Evolutionary conservation across 2,888 invertebrate genomes (phyloP), one percentile per base, ranked within the genome.

Genomic region (Pyrrhia umbra): DNA sequence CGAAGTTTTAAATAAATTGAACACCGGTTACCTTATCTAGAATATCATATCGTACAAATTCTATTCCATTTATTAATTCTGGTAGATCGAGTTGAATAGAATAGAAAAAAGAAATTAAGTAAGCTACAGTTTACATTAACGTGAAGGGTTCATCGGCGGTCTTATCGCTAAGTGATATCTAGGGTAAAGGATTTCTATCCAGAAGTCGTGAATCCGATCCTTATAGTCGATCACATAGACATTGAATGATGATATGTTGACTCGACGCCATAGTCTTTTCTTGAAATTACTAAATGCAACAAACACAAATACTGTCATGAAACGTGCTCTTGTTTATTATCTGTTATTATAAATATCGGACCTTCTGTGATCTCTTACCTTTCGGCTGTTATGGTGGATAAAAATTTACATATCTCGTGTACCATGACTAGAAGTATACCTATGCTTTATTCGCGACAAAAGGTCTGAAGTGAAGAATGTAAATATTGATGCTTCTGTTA

Each of bases 311-410:
- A 39, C 18, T 63, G 27, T 21, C 47, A 25, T 40, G 9, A 27
- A 21, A 43, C 30, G 18, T 34, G 25, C 20, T 34, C 23, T 16
- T 46, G 18, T 4, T 3, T 61, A n/a, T 21, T 10, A 10, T n/a
- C 16, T 47, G 23, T 15, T 9, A 23, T 6, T 15, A 16, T 18
- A 20, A n/a, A 15, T 42, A 4, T 21, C 23, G 6, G 10, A 6
- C 30, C 55, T 70, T 70, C 54, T 68, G 46, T 39, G 8, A 5
- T 6, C 20, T 16, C 5, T 23, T 30, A 43, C 21, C 39, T 34
- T 50, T 27, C 46, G 49, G 20, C 13, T n/a, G 8, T 25, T 2
- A 1, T 34, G 23, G 15, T 47, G 47, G 8, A 40, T n/a, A 50
- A 9, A 27, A 50, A 25, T 47, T 51, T 18, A 42, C 54, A 40